Base-by-base conservation (phyloP, 2,888 invertebrate genomes). In the Proisotoma minuta region DNA sequence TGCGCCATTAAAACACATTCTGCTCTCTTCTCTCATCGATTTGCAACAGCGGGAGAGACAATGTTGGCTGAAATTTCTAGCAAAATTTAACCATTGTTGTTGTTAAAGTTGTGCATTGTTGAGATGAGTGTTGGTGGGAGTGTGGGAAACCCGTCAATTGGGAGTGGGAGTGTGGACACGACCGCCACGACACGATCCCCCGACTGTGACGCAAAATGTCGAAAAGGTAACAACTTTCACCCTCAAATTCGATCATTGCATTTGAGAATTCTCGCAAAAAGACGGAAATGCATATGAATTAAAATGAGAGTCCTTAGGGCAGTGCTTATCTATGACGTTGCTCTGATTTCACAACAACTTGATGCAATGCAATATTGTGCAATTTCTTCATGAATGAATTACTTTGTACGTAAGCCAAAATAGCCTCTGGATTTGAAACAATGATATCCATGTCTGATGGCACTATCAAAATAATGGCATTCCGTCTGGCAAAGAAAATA, bases 131-230 rank as follows among this genome's bases (percentile, higher is more conserved):
- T 5, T 12, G 43, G 20, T 4, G 18, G 43, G n/a, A n/a, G n/a
- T 15, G 54, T 54, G 34, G 20, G 23, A 18, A 64, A 60, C n/a
- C 64, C 63, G 3, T 57, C 63, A 1, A 28, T 62, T n/a, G 60
- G 64, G 10, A 60, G 64, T 53, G 60, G 58, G 1, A 52, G 59
- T 18, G 24, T 60, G 20, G 49, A 34, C 23, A 60, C 59, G 12
- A 53, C 63, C 43, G 43, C 57, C 2, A 3, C 57, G 3, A 24
- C 54, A 15, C 49, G 27, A 8, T 59, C 64, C 18, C 61, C 64
- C 18, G 62, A 59, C 27, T 64, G 61, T 29, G 67, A 67, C 50
- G 63, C 63, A 12, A 69, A 69, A 66, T 66, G 64, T 28, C 49
- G 64, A 23, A 66, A 66, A 66, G 69, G 69, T 69, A 64, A 18